Percentiles rank a stretch among this genome's conserved stretches.
Evolutionary conservation across 2,888 invertebrate species (phyloP).

Genomic region (Idaea aversata): DNA sequence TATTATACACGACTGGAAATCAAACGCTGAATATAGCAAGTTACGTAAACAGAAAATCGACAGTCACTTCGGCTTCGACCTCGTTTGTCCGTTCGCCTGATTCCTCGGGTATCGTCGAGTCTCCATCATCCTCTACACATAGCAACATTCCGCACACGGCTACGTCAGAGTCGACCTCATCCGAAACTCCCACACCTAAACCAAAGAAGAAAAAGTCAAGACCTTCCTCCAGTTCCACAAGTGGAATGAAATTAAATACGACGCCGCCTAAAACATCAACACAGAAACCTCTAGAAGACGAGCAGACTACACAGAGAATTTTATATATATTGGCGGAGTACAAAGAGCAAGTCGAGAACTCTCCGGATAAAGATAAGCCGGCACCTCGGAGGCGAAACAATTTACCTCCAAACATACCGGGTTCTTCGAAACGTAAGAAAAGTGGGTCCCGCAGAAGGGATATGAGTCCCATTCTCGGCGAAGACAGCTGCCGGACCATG

Average conservation of each 20-base stretch:
- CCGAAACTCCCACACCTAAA: conserved; percentile 45
- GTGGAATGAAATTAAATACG: conserved; percentile 82
- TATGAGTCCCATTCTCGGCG: conserved; percentile 81
- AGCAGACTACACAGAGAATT: conserved; percentile 89
- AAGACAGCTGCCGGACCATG: conserved; percentile 85
- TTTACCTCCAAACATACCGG: conserved; percentile 85
- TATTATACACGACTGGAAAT: conserved; percentile 65
- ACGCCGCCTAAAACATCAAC: conserved; percentile 78
- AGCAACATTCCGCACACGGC: conserved; percentile 53
- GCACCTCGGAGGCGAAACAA: conserved; percentile 88
- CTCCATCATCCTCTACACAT: conserved; percentile 61
- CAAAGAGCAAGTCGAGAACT: conserved; percentile 89
- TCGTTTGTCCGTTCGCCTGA: conserved; percentile 66
- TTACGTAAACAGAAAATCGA: conserved; percentile 66
- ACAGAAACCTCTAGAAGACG: conserved; percentile 89
- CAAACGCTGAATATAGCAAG: conserved; percentile 60
- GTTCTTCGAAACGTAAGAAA: conserved; percentile 85
- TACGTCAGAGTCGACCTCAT: conserved; percentile 51
- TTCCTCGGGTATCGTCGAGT: conserved; percentile 60
- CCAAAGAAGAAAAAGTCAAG: conserved; percentile 72
- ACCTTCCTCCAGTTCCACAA: conserved; percentile 78
- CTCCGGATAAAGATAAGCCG: conserved; percentile 90
- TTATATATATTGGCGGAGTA: conserved; percentile 90
- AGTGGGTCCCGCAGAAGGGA: conserved; percentile 82
- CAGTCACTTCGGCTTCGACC: conserved; percentile 57